phyloP scores from a whole-genome alignment of 1,140 invertebrate species.

The Diabrotica undecimpunctata region DNA sequence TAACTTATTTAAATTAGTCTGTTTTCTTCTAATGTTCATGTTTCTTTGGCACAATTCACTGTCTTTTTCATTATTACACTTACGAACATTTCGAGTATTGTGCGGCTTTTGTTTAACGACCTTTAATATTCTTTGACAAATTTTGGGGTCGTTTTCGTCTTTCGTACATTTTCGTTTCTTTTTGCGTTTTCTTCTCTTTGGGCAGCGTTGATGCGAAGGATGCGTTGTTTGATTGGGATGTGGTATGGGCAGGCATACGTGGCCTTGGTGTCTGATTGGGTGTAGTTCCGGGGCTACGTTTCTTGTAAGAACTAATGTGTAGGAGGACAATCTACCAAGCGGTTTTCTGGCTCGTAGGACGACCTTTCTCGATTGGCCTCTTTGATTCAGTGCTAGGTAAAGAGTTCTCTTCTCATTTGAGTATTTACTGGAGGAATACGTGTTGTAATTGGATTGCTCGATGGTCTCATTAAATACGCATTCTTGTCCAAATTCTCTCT shows the following conservation, averaged over 20 bases:
- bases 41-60: slow-evolving; percentile 48
- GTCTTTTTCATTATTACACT: slow-evolving; percentile 41
- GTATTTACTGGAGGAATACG: slow-evolving; percentile 74
- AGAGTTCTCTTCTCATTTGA: slow-evolving; percentile 65
- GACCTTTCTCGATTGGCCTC: slow-evolving; percentile 65
- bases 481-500: slow-evolving; percentile 76
- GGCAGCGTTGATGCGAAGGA: slow-evolving; percentile 34
- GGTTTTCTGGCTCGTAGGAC: slow-evolving; percentile 62
- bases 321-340: slow-evolving; percentile 67
- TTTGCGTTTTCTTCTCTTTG: slow-evolving; percentile 41
- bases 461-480: slow-evolving; percentile 84
- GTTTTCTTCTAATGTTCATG: slow-evolving; percentile 34
- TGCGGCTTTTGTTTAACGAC: slow-evolving; percentile 28
- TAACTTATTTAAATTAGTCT: slow-evolving; percentile 29
- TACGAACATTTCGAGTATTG: slow-evolving; percentile 31
- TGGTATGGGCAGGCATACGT: slow-evolving; percentile 26
- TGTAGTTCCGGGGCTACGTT: slow-evolving; percentile 55
- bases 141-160: slow-evolving; percentile 32
- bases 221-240: slow-evolving; percentile 18
- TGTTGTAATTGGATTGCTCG: slow-evolving; percentile 80
- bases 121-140: slow-evolving; percentile 36
- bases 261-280: slow-evolving; percentile 39
- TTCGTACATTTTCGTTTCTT: slow-evolving; percentile 44
- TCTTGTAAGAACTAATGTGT: slow-evolving; percentile 65
- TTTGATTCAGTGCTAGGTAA: slow-evolving; percentile 71